A percentile compares a stretch with the other conserved stretches of the same genome.
Conservation (phyloP, 2,113 vertebrate genomes). For the Vombatus ursinus region DNA sequence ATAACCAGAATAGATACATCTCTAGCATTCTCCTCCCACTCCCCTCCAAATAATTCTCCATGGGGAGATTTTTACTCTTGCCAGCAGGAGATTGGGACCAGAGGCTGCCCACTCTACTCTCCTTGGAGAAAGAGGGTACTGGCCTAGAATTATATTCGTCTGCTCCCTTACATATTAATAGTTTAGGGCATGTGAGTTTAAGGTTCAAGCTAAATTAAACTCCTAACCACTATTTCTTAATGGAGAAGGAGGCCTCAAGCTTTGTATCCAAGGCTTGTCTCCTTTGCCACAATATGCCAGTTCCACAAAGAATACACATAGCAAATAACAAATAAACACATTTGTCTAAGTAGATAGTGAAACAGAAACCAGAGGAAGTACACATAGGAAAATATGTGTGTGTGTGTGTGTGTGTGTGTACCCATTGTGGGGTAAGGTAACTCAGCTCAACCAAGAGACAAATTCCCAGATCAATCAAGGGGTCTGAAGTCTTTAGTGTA, state of each 20-base stretch:
- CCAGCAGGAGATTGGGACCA: neutral
- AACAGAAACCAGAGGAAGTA: neutral
- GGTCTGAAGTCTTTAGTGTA: too few relatives aligned
- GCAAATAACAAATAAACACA: neutral
- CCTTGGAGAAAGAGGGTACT: neutral
- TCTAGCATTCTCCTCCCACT: neutral
- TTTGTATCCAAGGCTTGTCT: neutral
- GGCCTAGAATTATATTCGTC: neutral
- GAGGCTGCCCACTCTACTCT: neutral
- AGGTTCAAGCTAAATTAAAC: neutral
- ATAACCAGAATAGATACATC: neutral
- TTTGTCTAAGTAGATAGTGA: neutral
- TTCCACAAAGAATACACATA: neutral
- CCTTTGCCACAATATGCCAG: neutral
- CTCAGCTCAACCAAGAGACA: neutral
- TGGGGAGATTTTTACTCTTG: neutral
- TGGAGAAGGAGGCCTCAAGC: neutral
- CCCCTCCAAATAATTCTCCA: neutral
- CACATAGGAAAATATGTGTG: neutral
- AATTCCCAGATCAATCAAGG: neutral
- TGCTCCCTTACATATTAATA: neutral
- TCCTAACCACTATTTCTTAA: neutral
- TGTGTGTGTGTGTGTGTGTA: neutral
- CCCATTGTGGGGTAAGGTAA: neutral
- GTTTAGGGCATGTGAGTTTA: neutral